Percentiles rank a stretch among this genome's conserved stretches.
These are phyloP conservation scores for Oikopleura dioica DNA, from an alignment of 23 tunicate species.

Conservation along the genomic window DNA sequence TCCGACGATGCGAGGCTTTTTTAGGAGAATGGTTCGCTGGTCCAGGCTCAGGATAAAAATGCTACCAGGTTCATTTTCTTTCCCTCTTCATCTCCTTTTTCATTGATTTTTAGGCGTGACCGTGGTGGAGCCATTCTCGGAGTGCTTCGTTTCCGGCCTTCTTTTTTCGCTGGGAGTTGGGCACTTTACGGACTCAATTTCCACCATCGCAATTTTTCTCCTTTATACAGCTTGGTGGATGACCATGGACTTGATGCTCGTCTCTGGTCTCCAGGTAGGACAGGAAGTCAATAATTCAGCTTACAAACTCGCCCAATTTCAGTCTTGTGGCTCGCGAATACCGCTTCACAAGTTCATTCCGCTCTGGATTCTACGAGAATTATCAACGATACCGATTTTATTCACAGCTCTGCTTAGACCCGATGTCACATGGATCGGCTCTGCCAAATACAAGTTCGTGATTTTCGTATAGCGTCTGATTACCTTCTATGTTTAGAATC, in stretches of 20 bases:
- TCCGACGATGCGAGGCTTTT: constrained; percentile 37
- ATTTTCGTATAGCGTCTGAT: too few relatives aligned
- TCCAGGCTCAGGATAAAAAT: background rate
- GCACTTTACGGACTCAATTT: constrained; percentile 36
- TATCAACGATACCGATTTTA: background rate
- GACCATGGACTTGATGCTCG: background rate
- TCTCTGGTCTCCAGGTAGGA: background rate
- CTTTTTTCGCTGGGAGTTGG: constrained; percentile 37
- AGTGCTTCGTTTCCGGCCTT: constrained; percentile 67
- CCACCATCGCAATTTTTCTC: background rate
- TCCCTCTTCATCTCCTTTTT: background rate
- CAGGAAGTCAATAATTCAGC: too few relatives aligned
- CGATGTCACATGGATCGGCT: background rate
- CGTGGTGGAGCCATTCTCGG: constrained; percentile 80
- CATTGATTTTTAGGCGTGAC: background rate
- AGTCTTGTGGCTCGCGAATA: background rate
- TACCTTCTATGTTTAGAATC: too few relatives aligned
- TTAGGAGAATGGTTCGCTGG: constrained; percentile 72
- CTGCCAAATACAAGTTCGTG: too few relatives aligned
- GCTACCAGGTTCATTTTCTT: background rate
- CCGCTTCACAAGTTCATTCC: background rate
- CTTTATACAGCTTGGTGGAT: background rate
- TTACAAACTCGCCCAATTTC: too few relatives aligned
- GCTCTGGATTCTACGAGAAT: background rate
- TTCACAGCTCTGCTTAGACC: background rate